Evolutionary conservation across 2,888 invertebrate genomes (phyloP), one percentile per base, ranked within the genome.

Genomic region (Patella ulyssiponensis): DNA sequence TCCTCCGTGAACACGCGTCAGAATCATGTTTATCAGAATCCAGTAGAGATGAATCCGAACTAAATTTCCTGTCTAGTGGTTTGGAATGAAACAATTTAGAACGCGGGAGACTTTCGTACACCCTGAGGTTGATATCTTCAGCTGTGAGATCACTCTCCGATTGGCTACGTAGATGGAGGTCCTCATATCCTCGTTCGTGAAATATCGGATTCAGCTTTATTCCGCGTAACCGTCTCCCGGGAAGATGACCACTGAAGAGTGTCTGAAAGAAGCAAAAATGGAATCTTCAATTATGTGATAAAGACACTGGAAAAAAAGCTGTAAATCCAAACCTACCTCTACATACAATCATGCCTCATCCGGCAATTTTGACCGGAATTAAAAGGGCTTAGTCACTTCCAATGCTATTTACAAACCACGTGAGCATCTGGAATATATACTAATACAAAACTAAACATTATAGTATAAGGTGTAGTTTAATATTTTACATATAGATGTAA

Each of bases 171-270:
- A n/a, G 44, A 51, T 75, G 69, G 11, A 64, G 23, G 12, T 52
- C 73, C 33, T 72, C 74, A 27, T 71, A 14, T 15, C 78, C 71
- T 74, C 69, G 78, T 64, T 86, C 86, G 73, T 82, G 83, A 78
- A 83, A 88, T 20, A 88, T 79, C 14, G 88, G 88, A 75, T 88
- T 88, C 74, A 86, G 83, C 79, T 87, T 88, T 53, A 87, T 81
- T 9, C 83, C 86, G 33, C 83, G 80, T 44, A 80, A 79, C 64
- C 83, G 82, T 72, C 82, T 80, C 7, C 84, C 84, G 9, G 84
- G 83, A 23, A 88, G 83, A 71, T 84, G 81, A 15, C 88, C 87
- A 70, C 85, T 86, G 83, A 83, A 87, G 20, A 88, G 83, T 76
- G 87, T 87, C 88, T 88, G 83, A 58, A 84, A 81, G 54, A 73